Evolutionary conservation across 2,113 vertebrate species (phyloP), one percentile per base, ranked within the genome.

Genomic region (Pterocles burchelli): DNA sequence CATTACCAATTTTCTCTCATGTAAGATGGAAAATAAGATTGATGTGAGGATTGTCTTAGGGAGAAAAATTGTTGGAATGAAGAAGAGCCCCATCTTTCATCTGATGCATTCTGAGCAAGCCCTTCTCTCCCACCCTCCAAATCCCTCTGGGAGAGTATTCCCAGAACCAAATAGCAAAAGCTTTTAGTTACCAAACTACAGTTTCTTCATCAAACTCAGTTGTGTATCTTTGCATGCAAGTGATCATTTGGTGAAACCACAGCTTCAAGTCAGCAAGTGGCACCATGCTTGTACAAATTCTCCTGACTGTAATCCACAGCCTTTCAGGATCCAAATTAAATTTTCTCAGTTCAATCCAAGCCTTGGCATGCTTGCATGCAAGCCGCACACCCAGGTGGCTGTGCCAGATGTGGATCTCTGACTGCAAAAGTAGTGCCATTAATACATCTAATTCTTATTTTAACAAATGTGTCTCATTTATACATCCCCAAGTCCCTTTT

Each of bases 101-200:
- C 5, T 73, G n/a, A 36, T 63, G 4, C 16, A 21, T 48, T 72
- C 67, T 72, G 16, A 75, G 24, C 22, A 80, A 49, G 11, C 2
- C 8, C 31, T 21, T 25, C 14, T 62, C 15, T 74, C 19, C 22
- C 28, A 84, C 10, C 34, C 13, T 61, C 26, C 52, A 75, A 59
- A 71, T 31, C 5, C 6, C 9, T 62, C 28, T 4, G 16, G 20
- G 3, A 4, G 0, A 2, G 14, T 3, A 14, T 34, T 79, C 31
- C 11, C 34, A 54, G 21, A 90, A 46, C 7, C 2, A 57, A 72
- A 57, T 0, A 58, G 6, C 8, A 76, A 61, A 91, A 85, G 3
- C 5, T 48, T 14, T 52, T 57, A 55, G 33, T 33, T 66, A 79
- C 21, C 28, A 49, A 67, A 82, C 15, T 38, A 10, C 78, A 65